Evolutionary conservation across 1,140 invertebrate species (phyloP).

Genomic region (Cydia splendana): DNA sequence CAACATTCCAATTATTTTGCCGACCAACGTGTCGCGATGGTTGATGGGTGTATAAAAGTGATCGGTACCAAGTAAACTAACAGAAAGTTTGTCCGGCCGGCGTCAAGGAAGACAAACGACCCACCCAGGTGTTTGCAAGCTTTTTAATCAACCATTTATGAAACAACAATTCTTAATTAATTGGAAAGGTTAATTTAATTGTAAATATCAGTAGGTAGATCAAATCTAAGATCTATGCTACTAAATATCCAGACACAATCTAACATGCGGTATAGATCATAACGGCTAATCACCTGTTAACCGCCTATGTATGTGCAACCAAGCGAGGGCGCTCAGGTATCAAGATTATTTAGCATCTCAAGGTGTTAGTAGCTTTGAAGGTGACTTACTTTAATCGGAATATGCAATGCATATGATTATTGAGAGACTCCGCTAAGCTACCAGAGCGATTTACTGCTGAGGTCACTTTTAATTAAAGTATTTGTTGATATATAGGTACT

Average conservation of each 20-base stretch:
- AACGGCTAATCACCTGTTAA: conserved; percentile 7
- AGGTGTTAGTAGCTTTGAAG: neutral
- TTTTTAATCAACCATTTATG: conserved; percentile 1
- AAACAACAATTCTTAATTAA: neutral
- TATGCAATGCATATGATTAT: neutral
- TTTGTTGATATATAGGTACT: too few relatives aligned
- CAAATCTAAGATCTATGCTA: neutral
- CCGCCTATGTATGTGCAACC: neutral
- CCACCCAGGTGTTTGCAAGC: neutral
- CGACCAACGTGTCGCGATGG: neutral
- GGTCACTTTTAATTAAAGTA: too few relatives aligned
- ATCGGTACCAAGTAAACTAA: neutral
- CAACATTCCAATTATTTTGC: neutral
- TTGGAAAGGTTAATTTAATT: neutral
- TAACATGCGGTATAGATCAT: neutral
- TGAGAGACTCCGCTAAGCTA: too few relatives aligned
- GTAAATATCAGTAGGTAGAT: too few relatives aligned
- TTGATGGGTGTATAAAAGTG: neutral
- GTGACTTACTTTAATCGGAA: neutral
- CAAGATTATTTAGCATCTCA: neutral
- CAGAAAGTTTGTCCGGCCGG: neutral
- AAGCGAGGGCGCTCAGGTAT: neutral
- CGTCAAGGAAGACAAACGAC: conserved; percentile 1
- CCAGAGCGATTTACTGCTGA: too few relatives aligned
- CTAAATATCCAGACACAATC: neutral